These are phyloP conservation scores for Syrmaticus mikado DNA, from an alignment of 2,113 vertebrate species.

Conservation along the genomic window DNA sequence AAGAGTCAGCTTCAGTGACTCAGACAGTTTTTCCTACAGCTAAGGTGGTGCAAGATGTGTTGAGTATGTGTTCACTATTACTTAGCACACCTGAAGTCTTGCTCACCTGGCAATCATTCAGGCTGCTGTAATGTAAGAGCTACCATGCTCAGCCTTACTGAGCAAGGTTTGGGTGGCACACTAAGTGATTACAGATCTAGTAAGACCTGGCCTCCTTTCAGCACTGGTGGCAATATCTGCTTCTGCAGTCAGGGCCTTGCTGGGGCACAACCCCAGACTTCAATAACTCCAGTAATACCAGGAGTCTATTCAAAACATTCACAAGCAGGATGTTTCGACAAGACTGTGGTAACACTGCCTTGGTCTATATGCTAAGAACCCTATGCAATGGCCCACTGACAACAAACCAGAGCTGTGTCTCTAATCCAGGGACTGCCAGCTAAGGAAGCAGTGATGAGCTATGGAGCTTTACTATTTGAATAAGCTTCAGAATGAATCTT, in stretches of 20 bases:
- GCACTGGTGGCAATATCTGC: neutral
- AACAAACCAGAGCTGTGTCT: neutral
- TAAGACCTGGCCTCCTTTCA: neutral
- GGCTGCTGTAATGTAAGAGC: neutral
- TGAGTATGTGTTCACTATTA: neutral
- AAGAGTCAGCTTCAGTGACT: neutral
- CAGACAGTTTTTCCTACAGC: constrained; percentile 21
- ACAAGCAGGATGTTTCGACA: neutral
- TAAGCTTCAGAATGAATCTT: neutral
- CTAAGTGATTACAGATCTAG: neutral
- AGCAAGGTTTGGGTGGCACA: neutral
- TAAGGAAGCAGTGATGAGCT: neutral
- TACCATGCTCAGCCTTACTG: neutral
- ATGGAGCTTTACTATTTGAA: neutral
- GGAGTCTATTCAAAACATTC: neutral
- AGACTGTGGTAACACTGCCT: neutral
- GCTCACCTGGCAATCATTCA: constrained; percentile 14
- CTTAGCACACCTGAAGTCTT: neutral
- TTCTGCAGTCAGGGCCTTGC: neutral
- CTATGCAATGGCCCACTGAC: neutral
- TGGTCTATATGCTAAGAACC: neutral
- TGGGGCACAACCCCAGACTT: neutral
- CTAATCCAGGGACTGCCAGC: neutral
- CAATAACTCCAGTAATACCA: neutral
- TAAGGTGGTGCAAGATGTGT: neutral